phyloP scores from a whole-genome alignment of 2,888 invertebrate genomes.

The Azorinus chamasolen region DNA sequence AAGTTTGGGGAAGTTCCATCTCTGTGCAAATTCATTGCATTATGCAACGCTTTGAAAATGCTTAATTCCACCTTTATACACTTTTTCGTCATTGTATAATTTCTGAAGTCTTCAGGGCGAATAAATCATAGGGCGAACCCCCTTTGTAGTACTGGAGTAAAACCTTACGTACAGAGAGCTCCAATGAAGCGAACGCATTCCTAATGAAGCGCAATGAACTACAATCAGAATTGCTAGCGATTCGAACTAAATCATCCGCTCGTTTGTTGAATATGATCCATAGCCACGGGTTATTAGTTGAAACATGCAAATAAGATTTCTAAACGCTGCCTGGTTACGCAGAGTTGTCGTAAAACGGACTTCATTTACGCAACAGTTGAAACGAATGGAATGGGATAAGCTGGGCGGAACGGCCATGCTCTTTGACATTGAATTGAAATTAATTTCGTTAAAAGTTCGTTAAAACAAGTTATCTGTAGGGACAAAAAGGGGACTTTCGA shows the following conservation, averaged over 20 bases:
- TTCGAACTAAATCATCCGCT: constrained; percentile 5
- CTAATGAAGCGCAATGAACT: constrained; percentile 3
- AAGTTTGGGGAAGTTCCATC: too few relatives aligned
- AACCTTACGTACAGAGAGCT: not conserved
- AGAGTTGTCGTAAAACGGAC: not conserved
- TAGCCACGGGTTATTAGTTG: constrained; percentile 11
- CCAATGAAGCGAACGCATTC: not conserved
- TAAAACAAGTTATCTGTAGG: too few relatives aligned
- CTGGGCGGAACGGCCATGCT: constrained; percentile 8
- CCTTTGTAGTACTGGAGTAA: too few relatives aligned
- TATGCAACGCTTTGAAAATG: too few relatives aligned
- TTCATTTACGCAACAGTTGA: constrained; percentile 9
- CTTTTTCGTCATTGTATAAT: too few relatives aligned
- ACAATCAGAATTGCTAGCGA: not conserved
- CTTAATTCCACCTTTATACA: too few relatives aligned
- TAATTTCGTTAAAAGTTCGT: constrained; percentile 5
- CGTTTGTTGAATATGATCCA: constrained; percentile 6
- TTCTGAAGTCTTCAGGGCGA: too few relatives aligned
- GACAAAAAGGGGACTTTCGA: too few relatives aligned
- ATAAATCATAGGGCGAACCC: too few relatives aligned
- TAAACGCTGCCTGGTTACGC: not conserved
- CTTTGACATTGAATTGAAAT: constrained; percentile 2
- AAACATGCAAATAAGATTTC: constrained; percentile 10
- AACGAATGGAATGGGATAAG: constrained; percentile 3
- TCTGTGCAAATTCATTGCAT: too few relatives aligned